These are phyloP conservation scores for Nyctibius grandis DNA, from an alignment of 2,797 vertebrate species.

Conservation along the genomic window DNA sequence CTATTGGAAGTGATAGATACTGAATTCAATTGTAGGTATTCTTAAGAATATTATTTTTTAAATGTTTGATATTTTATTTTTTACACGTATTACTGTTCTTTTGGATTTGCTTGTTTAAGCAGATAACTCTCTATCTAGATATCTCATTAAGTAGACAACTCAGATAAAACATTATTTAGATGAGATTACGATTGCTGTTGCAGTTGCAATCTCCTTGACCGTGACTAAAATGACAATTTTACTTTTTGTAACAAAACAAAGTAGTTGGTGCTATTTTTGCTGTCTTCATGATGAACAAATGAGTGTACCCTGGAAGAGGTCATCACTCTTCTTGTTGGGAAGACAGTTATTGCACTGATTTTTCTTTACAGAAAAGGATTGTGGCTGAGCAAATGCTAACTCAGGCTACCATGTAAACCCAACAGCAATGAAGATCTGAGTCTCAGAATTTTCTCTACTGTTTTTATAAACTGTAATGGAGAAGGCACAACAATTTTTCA, in stretches of 20 bases:
- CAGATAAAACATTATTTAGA: neutral
- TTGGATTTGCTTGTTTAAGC: neutral
- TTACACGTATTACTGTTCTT: neutral
- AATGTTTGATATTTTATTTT: neutral
- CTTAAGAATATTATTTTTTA: neutral
- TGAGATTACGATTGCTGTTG: neutral
- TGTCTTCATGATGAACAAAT: neutral
- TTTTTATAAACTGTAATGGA: neutral
- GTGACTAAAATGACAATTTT: neutral
- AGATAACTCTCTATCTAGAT: neutral
- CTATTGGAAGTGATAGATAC: neutral
- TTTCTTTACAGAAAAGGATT: neutral
- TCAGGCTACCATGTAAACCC: neutral
- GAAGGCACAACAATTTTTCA: neutral
- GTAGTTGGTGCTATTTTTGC: neutral
- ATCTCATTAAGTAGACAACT: neutral
- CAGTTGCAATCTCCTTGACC: neutral
- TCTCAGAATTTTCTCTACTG: neutral
- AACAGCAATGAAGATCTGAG: neutral
- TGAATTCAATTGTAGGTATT: neutral
- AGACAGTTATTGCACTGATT: neutral
- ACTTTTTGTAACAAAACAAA: neutral
- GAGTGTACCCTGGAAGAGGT: neutral
- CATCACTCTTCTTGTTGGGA: neutral
- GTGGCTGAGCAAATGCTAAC: neutral